A percentile compares a stretch with the other conserved stretches of the same genome.
These are phyloP conservation scores for Chitala chitala DNA, from an alignment of 2,113 vertebrate genomes.

Conservation along the genomic window DNA sequence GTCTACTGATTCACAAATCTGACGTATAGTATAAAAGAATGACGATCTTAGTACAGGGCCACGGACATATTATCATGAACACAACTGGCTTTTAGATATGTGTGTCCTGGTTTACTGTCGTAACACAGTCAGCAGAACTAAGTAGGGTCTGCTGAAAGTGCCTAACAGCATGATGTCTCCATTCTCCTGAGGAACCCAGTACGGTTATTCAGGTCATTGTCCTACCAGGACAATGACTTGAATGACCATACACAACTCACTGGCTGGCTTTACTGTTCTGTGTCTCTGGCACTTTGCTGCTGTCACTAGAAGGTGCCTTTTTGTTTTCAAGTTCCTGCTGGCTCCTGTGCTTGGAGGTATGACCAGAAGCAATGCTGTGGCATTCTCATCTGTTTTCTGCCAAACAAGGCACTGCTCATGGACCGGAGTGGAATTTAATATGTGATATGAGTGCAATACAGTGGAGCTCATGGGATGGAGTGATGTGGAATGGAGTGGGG, in stretches of 20 bases:
- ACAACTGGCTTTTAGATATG: not conserved
- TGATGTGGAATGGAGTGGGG: not conserved
- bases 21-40: not conserved
- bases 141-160: not conserved
- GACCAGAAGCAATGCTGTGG: no score
- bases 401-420: not conserved
- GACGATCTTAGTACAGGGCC: not conserved
- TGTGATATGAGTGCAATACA: not conserved
- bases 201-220: not conserved
- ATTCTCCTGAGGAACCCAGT: not conserved
- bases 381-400: no score
- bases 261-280: not conserved
- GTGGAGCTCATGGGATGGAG: not conserved
- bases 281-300: not conserved
- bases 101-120: not conserved
- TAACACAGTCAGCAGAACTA: not conserved
- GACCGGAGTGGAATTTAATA: not conserved
- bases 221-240: not conserved
- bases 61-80: not conserved
- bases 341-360: not conserved
- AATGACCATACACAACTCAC: not conserved
- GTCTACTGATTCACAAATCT: not conserved
- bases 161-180: not conserved
- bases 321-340: conserved; percentile 5
- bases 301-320: conserved; percentile 10